These are phyloP conservation scores for Amiota communis DNA, from an alignment of 2,888 invertebrate genomes.

Conservation along the genomic window DNA sequence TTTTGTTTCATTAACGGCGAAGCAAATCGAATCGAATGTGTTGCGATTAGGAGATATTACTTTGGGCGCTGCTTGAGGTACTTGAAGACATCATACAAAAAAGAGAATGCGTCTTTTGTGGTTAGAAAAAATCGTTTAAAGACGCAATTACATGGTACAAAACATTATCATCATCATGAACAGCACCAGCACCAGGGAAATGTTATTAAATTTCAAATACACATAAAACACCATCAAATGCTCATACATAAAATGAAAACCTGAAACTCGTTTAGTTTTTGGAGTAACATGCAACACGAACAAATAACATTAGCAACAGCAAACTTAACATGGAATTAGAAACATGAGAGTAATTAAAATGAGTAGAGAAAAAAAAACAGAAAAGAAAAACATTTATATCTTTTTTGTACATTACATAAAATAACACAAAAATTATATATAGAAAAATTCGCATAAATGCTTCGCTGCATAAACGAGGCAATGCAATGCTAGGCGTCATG, in stretches of 20 bases:
- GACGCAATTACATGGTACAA: background rate
- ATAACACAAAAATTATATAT: background rate
- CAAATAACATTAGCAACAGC: background rate
- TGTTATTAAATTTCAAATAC: constrained; percentile 10
- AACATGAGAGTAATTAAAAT: constrained; percentile 23
- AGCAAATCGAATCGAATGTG: no score
- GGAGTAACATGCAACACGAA: constrained; percentile 8
- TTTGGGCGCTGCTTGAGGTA: no score
- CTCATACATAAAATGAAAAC: background rate
- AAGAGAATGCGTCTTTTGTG: background rate
- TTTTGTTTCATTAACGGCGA: background rate
- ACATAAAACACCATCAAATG: background rate
- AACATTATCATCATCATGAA: background rate
- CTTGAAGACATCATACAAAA: no score
- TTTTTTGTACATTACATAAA: background rate
- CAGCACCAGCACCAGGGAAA: background rate
- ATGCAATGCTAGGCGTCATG: constrained; percentile 14
- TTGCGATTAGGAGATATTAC: no score
- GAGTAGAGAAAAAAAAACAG: background rate
- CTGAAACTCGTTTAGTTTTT: background rate
- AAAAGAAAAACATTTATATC: background rate
- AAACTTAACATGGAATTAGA: constrained; percentile 1
- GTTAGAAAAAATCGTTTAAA: background rate
- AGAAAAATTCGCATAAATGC: constrained; percentile 33
- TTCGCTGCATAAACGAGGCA: constrained; percentile 30